Conservation (phyloP, 2,113 vertebrate genomes). For the Microcebus ravelobensis region DNA sequence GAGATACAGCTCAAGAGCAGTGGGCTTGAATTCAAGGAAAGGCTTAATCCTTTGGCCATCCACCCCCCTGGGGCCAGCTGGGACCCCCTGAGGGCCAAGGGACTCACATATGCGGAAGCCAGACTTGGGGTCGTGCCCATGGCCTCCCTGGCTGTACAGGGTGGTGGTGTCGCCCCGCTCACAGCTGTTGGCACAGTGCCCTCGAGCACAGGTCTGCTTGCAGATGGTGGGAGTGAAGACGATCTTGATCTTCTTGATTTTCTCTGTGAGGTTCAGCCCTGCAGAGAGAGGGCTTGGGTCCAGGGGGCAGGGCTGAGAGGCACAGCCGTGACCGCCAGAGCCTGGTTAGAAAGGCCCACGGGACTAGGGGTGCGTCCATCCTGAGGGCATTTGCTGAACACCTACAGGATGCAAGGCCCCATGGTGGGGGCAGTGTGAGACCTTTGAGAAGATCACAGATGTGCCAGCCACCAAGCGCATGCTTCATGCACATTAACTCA, state of each 20-base stretch:
- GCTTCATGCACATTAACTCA: neutral
- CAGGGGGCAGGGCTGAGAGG: slow-evolving; percentile 69
- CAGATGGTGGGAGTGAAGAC: slow-evolving; percentile 97
- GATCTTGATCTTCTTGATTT: slow-evolving; percentile 92
- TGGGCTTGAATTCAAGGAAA: neutral
- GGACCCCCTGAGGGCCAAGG: neutral
- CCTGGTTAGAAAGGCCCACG: neutral
- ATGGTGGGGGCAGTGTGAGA: neutral
- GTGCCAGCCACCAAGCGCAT: neutral
- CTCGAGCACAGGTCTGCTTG: slow-evolving; percentile 91
- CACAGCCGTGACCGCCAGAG: slow-evolving; percentile 53
- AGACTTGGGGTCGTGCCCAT: slow-evolving; percentile 85
- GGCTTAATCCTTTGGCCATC: neutral
- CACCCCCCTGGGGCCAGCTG: neutral
- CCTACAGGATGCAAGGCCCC: neutral
- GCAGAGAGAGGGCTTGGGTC: slow-evolving; percentile 76
- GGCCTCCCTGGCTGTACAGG: slow-evolving; percentile 90
- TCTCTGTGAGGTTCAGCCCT: slow-evolving; percentile 89
- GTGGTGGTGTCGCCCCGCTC: slow-evolving; percentile 95
- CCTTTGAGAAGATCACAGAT: neutral
- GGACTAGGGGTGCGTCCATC: neutral
- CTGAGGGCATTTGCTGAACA: neutral
- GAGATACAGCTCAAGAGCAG: neutral
- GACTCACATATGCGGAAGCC: slow-evolving; percentile 98
- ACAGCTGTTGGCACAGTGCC: slow-evolving; percentile 93